phyloP scores from a whole-genome alignment of 2,113 vertebrate species.

The Austrofundulus limnaeus region DNA sequence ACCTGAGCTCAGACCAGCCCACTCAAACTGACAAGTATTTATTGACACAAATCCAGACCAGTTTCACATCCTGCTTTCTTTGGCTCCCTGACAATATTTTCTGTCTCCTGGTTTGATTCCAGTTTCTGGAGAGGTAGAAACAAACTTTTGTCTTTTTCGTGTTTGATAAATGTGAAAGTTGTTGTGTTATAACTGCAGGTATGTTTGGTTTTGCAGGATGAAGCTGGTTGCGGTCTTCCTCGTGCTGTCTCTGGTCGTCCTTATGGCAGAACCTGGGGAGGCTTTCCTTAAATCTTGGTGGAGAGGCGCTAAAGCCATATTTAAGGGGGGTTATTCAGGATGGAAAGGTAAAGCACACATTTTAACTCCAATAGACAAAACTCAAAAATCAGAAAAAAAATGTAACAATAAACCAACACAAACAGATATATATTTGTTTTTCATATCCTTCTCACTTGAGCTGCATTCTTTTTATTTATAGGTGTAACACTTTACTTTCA shows the following conservation, averaged over 20 bases:
- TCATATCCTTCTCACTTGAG: too few relatives aligned
- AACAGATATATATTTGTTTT: too few relatives aligned
- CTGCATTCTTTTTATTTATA: too few relatives aligned
- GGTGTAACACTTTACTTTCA: too few relatives aligned
- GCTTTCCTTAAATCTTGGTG: accelerated
- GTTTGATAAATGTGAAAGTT: not conserved
- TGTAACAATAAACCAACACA: too few relatives aligned
- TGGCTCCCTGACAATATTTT: not conserved
- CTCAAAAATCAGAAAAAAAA: not conserved
- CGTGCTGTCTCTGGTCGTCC: slow-evolving; percentile 39
- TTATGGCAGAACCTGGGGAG: slow-evolving; percentile 53
- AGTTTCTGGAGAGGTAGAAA: not conserved
- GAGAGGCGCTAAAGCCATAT: accelerated
- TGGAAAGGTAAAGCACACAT: slow-evolving; percentile 18
- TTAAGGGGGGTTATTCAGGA: accelerated
- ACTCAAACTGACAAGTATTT: not conserved
- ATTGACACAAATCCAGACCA: not conserved
- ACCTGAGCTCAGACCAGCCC: not conserved
- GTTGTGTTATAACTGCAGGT: too few relatives aligned
- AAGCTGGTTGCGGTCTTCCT: slow-evolving; percentile 35
- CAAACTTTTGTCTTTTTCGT: not conserved
- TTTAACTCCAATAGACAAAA: not conserved
- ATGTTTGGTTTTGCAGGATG: slow-evolving; percentile 36
- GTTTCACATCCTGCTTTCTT: not conserved
- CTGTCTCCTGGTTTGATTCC: not conserved